Conservation (phyloP, 2,888 invertebrate species). For the Eurytoma adleriae region DNA sequence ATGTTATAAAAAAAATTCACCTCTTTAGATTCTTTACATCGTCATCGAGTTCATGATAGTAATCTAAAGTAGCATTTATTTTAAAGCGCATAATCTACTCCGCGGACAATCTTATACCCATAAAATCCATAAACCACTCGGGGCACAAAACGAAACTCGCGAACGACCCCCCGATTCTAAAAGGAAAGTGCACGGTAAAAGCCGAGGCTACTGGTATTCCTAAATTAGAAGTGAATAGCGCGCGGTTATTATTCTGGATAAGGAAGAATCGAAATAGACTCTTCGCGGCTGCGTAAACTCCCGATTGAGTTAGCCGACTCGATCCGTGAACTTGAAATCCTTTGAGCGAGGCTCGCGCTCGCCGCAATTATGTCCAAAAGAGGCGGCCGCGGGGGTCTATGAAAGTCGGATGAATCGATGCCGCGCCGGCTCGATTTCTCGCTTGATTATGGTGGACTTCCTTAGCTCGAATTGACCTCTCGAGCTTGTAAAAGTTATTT, state of each 20-base stretch:
- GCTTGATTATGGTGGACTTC: constrained; percentile 9
- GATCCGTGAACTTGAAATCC: constrained; percentile 50
- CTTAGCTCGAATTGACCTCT: neutral
- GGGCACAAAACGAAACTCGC: no score
- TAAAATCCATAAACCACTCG: no score
- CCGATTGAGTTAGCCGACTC: constrained; percentile 18
- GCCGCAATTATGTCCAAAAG: constrained; percentile 38
- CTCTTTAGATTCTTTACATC: no score
- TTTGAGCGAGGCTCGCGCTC: neutral
- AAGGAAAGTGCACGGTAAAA: no score
- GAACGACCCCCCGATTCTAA: no score
- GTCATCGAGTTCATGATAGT: no score
- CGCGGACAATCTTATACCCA: no score
- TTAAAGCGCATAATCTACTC: no score
- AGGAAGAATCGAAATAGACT: neutral
- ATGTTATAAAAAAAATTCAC: no score
- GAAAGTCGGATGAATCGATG: constrained; percentile 31
- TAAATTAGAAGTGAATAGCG: no score
- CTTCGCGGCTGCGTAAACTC: neutral
- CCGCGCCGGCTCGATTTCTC: neutral
- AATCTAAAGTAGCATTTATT: no score
- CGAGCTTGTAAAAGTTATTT: neutral
- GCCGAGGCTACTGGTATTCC: no score
- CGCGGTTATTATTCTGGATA: neutral
- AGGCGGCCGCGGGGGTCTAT: constrained; percentile 2